Base-by-base conservation (phyloP, 2,797 vertebrate species). In the Melanotaenia boesemani region DNA sequence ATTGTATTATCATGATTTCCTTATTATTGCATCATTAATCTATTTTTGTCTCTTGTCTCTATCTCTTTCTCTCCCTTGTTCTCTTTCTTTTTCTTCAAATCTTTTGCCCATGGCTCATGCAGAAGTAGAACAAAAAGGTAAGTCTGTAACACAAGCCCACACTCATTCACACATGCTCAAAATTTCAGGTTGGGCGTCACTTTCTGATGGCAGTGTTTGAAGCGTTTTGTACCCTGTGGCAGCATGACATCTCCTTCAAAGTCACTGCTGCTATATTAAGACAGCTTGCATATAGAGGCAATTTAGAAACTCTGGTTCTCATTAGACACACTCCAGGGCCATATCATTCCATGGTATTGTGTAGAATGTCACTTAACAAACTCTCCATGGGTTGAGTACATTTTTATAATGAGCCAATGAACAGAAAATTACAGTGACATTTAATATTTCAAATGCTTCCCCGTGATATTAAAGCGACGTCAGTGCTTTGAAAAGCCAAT, bases 111-210 rank as follows among this genome's bases (percentile, higher is more conserved):
- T 89, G 93, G 88, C 92, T 95, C 91, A 85, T 93, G 95, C 97
- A 99, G 98, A 99, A 97, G 98, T 99, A 86, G 98, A 99, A 96
- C 98, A 99, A 96, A 98, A 98, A 98, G 98, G 98, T 99, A 96
- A 97, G 96, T 95, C 93, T 94, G 94, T 93, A 93, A 78, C 71
- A 67, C n/a, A 15, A 46, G 54, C 76, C 72, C 58, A 37, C 76
- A 65, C 78, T 80, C 76, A 69, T 36, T 55, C 72, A 70, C 74
- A 76, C 76, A 82, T 67, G 65, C 70, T 79, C 72, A 65, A 56
- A 72, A 83, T 74, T 62, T 0, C 0, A 63, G 63, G 78, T 81
- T 70, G 60, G 63, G 58, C 79, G 77, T 86, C 72, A 77, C 72
- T 77, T 77, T 85, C 83, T 77, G 73, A 80, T 85, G 72, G 63